phyloP scores from a whole-genome alignment of 2,113 vertebrate species.

The Alethe castanea region DNA sequence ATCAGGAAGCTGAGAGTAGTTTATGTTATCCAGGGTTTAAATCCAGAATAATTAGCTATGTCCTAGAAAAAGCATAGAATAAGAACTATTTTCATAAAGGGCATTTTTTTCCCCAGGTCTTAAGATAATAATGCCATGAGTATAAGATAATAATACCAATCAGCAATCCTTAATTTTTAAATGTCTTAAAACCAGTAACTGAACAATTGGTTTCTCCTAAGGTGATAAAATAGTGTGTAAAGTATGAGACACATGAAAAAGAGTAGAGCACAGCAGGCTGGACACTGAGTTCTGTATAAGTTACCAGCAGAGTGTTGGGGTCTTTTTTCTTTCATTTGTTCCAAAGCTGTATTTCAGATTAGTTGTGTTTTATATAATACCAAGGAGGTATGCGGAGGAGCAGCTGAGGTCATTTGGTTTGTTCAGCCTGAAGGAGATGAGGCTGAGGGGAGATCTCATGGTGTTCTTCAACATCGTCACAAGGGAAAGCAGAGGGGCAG shows the following conservation, averaged over 20 bases:
- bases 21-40: neutral
- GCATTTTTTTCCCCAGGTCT: neutral
- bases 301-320: neutral
- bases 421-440: neutral
- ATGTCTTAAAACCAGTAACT: neutral
- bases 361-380: neutral
- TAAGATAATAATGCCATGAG: neutral
- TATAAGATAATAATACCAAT: neutral
- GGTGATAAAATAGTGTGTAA: neutral
- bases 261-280: neutral
- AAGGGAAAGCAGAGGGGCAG: neutral
- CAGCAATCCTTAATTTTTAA: neutral
- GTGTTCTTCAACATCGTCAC: neutral
- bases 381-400: too few relatives aligned
- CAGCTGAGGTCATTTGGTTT: neutral
- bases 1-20: neutral
- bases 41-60: neutral
- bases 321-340: neutral
- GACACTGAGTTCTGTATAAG: neutral
- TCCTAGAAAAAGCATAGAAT: neutral
- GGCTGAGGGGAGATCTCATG: neutral
- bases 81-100: neutral
- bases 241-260: neutral
- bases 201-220: neutral
- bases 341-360: neutral